These are phyloP conservation scores for Sepiola atlantica DNA, from an alignment of 2,888 invertebrate species.

Conservation along the genomic window DNA sequence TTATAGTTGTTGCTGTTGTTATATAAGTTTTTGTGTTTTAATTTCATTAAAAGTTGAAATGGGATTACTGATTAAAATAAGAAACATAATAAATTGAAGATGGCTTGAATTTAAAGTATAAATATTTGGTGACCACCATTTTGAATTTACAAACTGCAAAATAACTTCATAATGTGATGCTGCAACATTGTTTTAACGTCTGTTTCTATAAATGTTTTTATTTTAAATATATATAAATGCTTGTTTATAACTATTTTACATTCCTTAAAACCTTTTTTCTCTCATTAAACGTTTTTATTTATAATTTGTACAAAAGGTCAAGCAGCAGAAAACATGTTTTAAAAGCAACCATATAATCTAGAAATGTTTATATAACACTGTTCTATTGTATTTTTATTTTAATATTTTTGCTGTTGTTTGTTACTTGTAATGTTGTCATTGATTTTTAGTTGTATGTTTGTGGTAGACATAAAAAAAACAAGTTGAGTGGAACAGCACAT, in stretches of 20 bases:
- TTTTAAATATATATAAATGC: background rate
- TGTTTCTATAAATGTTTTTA: background rate
- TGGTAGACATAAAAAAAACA: background rate
- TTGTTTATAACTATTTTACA: background rate
- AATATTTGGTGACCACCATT: background rate
- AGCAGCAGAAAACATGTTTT: background rate
- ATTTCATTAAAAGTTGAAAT: too few species aligned
- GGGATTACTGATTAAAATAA: too few species aligned
- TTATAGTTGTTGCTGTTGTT: too few species aligned
- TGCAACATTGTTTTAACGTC: conserved; percentile 32
- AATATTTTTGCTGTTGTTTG: background rate
- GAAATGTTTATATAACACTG: background rate
- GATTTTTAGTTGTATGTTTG: background rate
- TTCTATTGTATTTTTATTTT: background rate
- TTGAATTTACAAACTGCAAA: background rate
- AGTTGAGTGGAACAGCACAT: background rate
- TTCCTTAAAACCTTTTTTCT: background rate
- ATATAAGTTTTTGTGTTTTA: too few species aligned
- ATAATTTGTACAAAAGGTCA: background rate
- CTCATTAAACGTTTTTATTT: background rate
- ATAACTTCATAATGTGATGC: background rate
- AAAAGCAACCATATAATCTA: conserved; percentile 14
- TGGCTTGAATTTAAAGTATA: background rate
- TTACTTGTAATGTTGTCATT: background rate
- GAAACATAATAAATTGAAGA: background rate